Evolutionary conservation across 30 jellyfish, hydroid and myxozoan genomes (phyloP).

Genomic region (Aurelia sp.): DNA sequence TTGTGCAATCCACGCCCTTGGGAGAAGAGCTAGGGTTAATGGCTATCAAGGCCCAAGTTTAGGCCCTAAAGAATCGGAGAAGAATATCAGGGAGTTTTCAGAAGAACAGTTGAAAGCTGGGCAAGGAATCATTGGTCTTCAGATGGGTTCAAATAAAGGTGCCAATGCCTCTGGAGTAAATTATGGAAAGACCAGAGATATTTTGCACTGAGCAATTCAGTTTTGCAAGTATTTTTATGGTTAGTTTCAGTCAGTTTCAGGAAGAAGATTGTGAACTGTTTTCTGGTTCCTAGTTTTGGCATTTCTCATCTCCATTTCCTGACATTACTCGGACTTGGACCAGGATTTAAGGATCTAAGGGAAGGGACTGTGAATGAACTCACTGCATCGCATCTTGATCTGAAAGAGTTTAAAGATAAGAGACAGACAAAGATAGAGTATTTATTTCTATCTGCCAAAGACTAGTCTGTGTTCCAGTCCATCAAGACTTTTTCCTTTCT

Average conservation of each 20-base stretch:
- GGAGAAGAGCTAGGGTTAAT: conserved; percentile 75
- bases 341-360: no score
- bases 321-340: no score
- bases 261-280: no score
- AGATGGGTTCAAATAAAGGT: conserved; percentile 90
- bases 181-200: conserved; percentile 68
- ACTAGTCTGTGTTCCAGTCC: no score
- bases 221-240: not conserved
- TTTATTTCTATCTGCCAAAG: no score
- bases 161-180: conserved; percentile 72
- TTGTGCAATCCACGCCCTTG: conserved; percentile 92
- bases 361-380: no score
- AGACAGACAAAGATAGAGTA: no score
- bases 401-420: no score
- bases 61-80: conserved; percentile 89
- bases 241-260: not conserved
- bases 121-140: conserved; percentile 71
- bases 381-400: no score
- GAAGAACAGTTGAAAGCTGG: conserved; percentile 91
- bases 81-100: conserved; percentile 71
- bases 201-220: conserved; percentile 14
- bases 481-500: no score
- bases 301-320: no score
- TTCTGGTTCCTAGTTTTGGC: no score
- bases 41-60: conserved; percentile 80